Evolutionary conservation across 2,113 vertebrate species (phyloP), one percentile per base, ranked within the genome.

Genomic region (Equus quagga): DNA sequence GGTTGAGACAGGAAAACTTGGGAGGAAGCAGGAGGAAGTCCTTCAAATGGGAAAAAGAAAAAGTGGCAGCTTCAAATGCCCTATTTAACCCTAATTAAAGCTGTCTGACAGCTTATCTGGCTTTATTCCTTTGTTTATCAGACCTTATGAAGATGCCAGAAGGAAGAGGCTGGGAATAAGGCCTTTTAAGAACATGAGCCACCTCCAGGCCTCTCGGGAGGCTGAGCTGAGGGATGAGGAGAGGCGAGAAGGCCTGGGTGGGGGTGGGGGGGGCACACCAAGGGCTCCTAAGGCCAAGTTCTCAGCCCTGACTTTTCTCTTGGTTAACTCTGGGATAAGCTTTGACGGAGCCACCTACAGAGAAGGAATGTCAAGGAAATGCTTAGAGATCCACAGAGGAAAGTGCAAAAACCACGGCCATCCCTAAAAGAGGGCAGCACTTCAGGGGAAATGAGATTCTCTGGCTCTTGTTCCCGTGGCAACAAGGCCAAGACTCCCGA

Each of bases 31-130:
- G 79, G 49, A 79, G 64, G 72, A 96, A 92, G 70, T 65, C 23
- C 84, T n/a, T 95, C 93, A 67, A 65, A 81, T 76, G 51, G 44
- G 54, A 79, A 92, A 92, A 94, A 96, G 85, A 86, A 64, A 91
- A 90, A 82, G 2, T 49, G 49, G 44, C 46, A 31, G 19, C 26
- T 80, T 64, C 46, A 18, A 54, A 76, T 67, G 69, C n/a, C 80
- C 72, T 41, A 14, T 51, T 93, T 70, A 89, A 84, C 82, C 65
- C 84, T 80, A 65, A 64, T 75, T 46, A 95, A 80, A 79, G 51
- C 23, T 28, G 17, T 24, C 54, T n/a, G n/a, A 64, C 28, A 46
- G 14, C 56, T 62, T 49, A 36, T 65, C 70, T 90, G 79, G 60
- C 80, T 82, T 97, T 26, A 31, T 41, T 85, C 56, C 95, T 93